Percentiles rank a stretch among this genome's conserved stretches.
phyloP scores from a whole-genome alignment of 2,888 invertebrate species.

The Ophioninae sp. region DNA sequence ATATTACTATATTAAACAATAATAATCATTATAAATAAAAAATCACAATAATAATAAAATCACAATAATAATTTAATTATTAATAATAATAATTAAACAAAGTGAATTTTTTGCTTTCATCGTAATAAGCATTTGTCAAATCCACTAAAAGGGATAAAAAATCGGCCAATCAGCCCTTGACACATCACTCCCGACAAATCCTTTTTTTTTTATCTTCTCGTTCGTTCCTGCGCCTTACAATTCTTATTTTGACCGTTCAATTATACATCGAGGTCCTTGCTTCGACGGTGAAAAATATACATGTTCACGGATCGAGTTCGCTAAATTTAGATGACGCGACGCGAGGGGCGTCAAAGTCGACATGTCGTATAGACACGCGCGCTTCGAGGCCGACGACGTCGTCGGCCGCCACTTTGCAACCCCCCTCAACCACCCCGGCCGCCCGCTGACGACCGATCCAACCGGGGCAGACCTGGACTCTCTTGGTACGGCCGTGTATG shows the following conservation, averaged over 20 bases:
- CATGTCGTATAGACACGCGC: slow-evolving; percentile 33
- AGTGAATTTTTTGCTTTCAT: too few species aligned
- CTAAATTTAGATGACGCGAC: slow-evolving; percentile 63
- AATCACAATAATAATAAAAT: too few species aligned
- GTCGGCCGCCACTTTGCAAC: slow-evolving; percentile 43
- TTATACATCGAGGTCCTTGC: background rate
- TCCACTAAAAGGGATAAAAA: background rate
- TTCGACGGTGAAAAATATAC: slow-evolving; percentile 28
- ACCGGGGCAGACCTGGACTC: slow-evolving; percentile 36
- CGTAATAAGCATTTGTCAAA: too few species aligned
- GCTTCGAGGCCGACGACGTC: slow-evolving; percentile 54
- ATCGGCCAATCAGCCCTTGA: background rate
- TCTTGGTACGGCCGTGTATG: slow-evolving; percentile 40
- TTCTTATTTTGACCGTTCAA: background rate
- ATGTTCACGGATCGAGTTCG: slow-evolving; percentile 41
- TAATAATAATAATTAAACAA: too few species aligned
- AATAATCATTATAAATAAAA: too few species aligned
- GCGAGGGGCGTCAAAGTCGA: slow-evolving; percentile 47
- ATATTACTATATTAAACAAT: too few species aligned
- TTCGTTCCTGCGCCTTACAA: background rate
- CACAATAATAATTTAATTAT: too few species aligned
- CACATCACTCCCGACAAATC: background rate
- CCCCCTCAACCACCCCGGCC: background rate
- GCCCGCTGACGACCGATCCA: background rate
- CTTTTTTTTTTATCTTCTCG: background rate